Evolutionary conservation across 1,140 invertebrate species (phyloP).

Genomic region (Pissodes strobi): DNA sequence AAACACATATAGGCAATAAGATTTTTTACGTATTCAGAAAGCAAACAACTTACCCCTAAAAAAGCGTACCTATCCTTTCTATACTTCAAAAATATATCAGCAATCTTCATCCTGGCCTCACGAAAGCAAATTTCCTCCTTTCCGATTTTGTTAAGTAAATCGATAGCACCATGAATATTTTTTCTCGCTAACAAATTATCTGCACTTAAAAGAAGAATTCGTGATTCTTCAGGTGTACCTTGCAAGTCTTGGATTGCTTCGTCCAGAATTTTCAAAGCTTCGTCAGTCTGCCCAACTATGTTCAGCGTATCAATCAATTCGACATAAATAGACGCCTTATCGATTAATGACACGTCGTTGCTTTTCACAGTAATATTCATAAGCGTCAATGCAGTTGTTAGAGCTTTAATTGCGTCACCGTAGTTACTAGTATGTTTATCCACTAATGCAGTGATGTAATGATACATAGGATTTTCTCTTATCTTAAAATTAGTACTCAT

Average conservation of each 20-base stretch:
- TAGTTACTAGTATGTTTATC: constrained; percentile 76
- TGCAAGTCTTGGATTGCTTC: constrained; percentile 79
- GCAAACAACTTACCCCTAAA: constrained; percentile 54
- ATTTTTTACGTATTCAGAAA: no score
- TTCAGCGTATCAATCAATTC: constrained; percentile 84
- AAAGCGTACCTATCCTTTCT: constrained; percentile 77
- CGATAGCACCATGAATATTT: constrained; percentile 80
- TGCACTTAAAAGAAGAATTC: constrained; percentile 81
- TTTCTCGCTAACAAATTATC: constrained; percentile 80
- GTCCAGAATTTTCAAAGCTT: constrained; percentile 82
- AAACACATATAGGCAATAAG: no score
- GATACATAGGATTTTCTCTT: constrained; percentile 87
- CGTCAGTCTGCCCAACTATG: constrained; percentile 70
- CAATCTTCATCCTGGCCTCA: constrained; percentile 87
- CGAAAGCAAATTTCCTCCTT: constrained; percentile 84
- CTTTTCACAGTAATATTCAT: constrained; percentile 46
- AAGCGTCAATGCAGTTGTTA: constrained; percentile 71
- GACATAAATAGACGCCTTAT: constrained; percentile 84
- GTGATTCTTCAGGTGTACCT: constrained; percentile 81
- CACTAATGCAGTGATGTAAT: constrained; percentile 82
- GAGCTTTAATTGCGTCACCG: constrained; percentile 75
- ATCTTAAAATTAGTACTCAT: constrained; percentile 91
- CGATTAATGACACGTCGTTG: constrained; percentile 68
- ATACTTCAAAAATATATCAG: constrained; percentile 87
- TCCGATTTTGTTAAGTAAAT: constrained; percentile 75